Conservation (phyloP, 1,140 invertebrate species). For the Drosophila equinoxialis region DNA sequence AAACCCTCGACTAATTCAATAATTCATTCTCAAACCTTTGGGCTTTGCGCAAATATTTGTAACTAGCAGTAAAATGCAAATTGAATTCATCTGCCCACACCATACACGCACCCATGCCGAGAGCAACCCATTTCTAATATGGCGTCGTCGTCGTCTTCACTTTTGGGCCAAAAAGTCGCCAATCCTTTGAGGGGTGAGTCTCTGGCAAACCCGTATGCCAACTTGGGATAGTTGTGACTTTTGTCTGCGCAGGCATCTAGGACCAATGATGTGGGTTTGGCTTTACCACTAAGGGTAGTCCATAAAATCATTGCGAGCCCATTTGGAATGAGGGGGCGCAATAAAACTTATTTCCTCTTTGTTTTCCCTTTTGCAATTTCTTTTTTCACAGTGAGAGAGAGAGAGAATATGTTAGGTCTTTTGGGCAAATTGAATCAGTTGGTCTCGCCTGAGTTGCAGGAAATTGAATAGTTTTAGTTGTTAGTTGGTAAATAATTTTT, state of each 20-base stretch:
- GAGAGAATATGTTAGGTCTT: constrained; percentile 12
- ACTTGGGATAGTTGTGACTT: constrained; percentile 80
- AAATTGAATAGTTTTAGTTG: constrained; percentile 80
- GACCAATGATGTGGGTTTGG: constrained; percentile 64
- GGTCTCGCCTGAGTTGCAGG: constrained; percentile 35
- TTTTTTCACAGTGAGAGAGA: too few species aligned
- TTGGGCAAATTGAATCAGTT: constrained; percentile 60
- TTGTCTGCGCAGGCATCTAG: constrained; percentile 55
- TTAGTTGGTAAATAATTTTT: constrained; percentile 68
- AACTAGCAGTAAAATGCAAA: constrained; percentile 75
- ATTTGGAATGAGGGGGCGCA: constrained; percentile 1
- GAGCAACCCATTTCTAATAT: constrained; percentile 56
- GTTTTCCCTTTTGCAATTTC: neutral
- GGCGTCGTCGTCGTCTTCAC: constrained; percentile 61
- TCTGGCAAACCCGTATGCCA: constrained; percentile 44
- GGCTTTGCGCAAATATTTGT: constrained; percentile 64
- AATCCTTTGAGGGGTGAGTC: constrained; percentile 9
- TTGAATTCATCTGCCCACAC: constrained; percentile 55
- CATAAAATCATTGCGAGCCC: constrained; percentile 19
- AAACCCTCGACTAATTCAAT: constrained; percentile 64
- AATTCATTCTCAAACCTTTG: constrained; percentile 48
- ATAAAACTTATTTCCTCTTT: constrained; percentile 59
- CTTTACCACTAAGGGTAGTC: constrained; percentile 43
- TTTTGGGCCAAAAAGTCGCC: constrained; percentile 68
- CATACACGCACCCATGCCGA: neutral